Conservation (phyloP, 2,113 vertebrate species). For the Paralichthys olivaceus region DNA sequence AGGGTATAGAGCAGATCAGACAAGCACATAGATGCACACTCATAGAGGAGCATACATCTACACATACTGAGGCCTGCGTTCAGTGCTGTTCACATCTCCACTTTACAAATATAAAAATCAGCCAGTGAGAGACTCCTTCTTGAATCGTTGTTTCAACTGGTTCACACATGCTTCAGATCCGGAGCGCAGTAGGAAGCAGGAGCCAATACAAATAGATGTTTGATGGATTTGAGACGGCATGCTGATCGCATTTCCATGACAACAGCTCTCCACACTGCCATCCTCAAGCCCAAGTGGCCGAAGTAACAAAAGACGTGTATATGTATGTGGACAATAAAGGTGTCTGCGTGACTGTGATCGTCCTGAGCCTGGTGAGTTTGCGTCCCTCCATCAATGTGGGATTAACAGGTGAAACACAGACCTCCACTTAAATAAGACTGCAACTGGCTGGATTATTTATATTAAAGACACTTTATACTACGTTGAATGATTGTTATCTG, state of each 20-base stretch:
- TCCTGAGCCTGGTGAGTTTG: neutral
- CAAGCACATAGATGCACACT: slow-evolving; percentile 25
- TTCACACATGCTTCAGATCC: slow-evolving; percentile 16
- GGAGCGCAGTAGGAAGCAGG: slow-evolving; percentile 47
- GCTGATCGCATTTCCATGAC: slow-evolving; percentile 75
- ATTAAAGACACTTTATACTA: neutral
- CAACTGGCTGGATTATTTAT: neutral
- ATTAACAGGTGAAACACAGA: slow-evolving; percentile 5
- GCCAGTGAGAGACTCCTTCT: slow-evolving; percentile 5
- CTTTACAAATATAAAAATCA: neutral
- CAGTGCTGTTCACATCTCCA: slow-evolving; percentile 13
- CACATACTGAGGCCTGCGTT: slow-evolving; percentile 23
- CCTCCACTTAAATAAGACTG: no score
- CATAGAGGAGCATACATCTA: slow-evolving; percentile 12
- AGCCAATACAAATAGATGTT: slow-evolving; percentile 66
- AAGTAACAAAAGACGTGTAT: slow-evolving; percentile 37
- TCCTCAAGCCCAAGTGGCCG: slow-evolving; percentile 51
- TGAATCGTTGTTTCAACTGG: slow-evolving; percentile 26
- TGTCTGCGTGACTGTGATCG: neutral
- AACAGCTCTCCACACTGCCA: slow-evolving; percentile 48
- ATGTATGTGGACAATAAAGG: neutral
- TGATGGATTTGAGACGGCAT: slow-evolving; percentile 56
- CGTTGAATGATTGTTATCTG: no score
- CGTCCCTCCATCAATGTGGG: neutral
- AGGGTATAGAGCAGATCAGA: neutral